Conservation (phyloP, 2,113 vertebrate genomes). For the Formicarius rufipectus region DNA sequence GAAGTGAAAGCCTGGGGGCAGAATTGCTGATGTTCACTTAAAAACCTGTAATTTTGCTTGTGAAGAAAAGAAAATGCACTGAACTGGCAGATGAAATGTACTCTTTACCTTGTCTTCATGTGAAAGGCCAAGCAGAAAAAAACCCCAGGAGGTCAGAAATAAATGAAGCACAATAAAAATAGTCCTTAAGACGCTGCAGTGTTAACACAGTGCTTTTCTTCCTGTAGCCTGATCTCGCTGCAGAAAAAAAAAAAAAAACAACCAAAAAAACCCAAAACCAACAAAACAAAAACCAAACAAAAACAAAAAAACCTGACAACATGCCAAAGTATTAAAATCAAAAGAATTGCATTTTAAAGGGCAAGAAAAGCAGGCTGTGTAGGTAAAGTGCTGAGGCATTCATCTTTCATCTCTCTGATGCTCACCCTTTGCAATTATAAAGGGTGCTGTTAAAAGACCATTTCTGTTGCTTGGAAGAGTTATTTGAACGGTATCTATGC, state of each 20-base stretch:
- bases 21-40: background rate
- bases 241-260: background rate
- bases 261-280: background rate
- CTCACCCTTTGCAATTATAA: background rate
- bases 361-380: background rate
- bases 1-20: background rate
- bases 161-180: conserved; percentile 59
- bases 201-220: conserved; percentile 54
- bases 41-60: conserved; percentile 39
- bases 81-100: conserved; percentile 6
- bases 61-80: conserved; percentile 43
- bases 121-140: conserved; percentile 38
- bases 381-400: background rate
- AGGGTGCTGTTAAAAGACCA: background rate
- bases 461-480: background rate
- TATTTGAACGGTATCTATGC: background rate
- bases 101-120: conserved; percentile 23
- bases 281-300: too few relatives aligned
- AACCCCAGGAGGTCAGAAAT: conserved; percentile 13
- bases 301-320: background rate
- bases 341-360: background rate
- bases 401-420: background rate
- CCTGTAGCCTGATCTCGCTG: conserved; percentile 36
- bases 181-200: conserved; percentile 25
- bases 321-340: background rate